These are phyloP conservation scores for Philotrypesis tridentata DNA, from an alignment of 1,140 invertebrate species.

Conservation along the genomic window DNA sequence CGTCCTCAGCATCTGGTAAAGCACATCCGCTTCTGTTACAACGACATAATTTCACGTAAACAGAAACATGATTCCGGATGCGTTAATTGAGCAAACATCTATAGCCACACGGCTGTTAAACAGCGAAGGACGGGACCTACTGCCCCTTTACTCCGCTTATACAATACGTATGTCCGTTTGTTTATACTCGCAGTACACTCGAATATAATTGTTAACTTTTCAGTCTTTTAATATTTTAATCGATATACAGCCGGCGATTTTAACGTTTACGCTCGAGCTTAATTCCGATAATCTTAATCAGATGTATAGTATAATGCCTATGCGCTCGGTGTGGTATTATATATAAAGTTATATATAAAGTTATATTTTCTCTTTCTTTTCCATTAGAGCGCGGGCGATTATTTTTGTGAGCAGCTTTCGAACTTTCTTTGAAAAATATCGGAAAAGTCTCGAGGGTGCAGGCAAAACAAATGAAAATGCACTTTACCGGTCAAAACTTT, in stretches of 20 bases:
- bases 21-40: conserved; percentile 76
- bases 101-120: background rate
- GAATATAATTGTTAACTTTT: background rate
- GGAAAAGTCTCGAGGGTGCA: background rate
- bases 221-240: background rate
- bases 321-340: no score
- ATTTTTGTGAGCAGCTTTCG: no score
- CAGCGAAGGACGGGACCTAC: background rate
- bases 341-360: no score
- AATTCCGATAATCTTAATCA: no score
- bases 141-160: no score
- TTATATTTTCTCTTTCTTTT: no score
- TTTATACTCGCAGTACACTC: no score
- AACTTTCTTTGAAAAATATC: no score
- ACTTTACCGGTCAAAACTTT: conserved; percentile 78
- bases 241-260: background rate
- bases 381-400: no score
- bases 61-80: background rate
- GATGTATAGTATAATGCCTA: no score
- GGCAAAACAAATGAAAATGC: background rate
- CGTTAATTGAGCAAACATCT: background rate
- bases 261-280: no score
- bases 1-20: conserved; percentile 77
- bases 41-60: conserved; percentile 12
- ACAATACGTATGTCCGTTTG: background rate